Base-by-base conservation (phyloP, 2,888 invertebrate genomes). In the Troglohyphantes excavatus region DNA sequence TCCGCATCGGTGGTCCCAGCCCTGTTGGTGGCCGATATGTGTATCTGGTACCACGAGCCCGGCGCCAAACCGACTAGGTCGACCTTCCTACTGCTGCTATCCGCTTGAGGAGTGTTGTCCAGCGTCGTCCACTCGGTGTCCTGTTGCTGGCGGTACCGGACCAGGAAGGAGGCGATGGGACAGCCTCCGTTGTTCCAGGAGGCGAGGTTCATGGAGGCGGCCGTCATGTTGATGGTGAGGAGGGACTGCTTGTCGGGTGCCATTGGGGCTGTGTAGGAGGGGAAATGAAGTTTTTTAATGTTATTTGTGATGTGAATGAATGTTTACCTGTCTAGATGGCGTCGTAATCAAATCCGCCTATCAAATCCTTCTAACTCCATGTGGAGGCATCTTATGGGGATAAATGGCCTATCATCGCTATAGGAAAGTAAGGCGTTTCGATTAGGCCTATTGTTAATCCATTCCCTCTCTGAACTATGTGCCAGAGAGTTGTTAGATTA, bases 1-100 rank as follows among this genome's bases (percentile, higher is more conserved):
- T 92, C 91, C 46, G 93, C 93, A 59, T 93, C 93, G 0, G 93
- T 93, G 7, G 93, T 93, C 0, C 94, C 94, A 17, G 93, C 93
- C 29, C 93, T 93, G 91, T 93, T 94, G 91, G 93, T 93, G 2
- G 94, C 94, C 0, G 93, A 93, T n/a, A 94, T 93, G 33, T 92
- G 92, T 92, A 94, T 92, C 29, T 92, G 92, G 91, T 94, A 94
- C 93, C 93, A 93, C 3, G 93, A 93, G n/a, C 93, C 93, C 0
- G 94, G 93, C 27, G 92, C 92, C 6, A 94, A 92, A 68, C 93
- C 93, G 0, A 91, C 85, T 61, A 92, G 67, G 21, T 91, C 91
- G 7, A 92, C 85, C 79, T 91, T 91, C 29, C 88, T 83, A 6
- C 90, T 88, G 39, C 39, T 39, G n/a, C n/a, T n/a, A n/a, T n/a